A percentile compares a stretch with the other conserved stretches of the same genome.
Conservation (phyloP, 2,113 vertebrate species). For the Plestiodon gilberti region DNA sequence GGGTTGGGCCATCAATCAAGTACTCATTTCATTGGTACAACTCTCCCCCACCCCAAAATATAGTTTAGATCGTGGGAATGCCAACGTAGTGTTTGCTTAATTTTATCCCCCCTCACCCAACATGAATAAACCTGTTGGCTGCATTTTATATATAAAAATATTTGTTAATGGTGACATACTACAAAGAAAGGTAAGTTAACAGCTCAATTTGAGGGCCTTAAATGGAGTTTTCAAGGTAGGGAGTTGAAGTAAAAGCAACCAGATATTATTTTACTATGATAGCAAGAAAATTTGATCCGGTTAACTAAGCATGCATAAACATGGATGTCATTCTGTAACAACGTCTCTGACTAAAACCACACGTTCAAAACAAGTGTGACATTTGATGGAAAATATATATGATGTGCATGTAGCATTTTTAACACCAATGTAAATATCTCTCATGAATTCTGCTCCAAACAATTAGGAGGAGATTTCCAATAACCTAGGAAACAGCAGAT, state of each 20-base stretch:
- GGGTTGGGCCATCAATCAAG: too few species aligned
- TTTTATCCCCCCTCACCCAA: neutral
- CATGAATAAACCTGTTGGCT: neutral
- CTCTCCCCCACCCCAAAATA: neutral
- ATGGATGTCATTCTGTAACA: neutral
- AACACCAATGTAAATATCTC: neutral
- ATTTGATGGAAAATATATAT: constrained; percentile 8
- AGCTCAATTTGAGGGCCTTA: neutral
- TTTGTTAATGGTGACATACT: neutral
- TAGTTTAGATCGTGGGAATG: neutral
- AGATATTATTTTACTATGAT: neutral
- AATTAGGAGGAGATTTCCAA: neutral
- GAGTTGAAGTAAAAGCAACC: too few species aligned
- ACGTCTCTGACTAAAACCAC: neutral
- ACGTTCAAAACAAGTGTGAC: neutral
- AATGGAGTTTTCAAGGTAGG: neutral
- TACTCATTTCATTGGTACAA: neutral
- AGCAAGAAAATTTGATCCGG: neutral
- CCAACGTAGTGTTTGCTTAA: neutral
- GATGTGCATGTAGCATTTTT: neutral
- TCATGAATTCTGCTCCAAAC: neutral
- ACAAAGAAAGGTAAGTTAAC: neutral
- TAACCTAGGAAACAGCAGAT: neutral
- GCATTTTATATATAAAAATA: neutral
- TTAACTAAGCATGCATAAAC: neutral